phyloP scores from a whole-genome alignment of 2,113 vertebrate genomes.

The Anser brachyrhynchus region DNA sequence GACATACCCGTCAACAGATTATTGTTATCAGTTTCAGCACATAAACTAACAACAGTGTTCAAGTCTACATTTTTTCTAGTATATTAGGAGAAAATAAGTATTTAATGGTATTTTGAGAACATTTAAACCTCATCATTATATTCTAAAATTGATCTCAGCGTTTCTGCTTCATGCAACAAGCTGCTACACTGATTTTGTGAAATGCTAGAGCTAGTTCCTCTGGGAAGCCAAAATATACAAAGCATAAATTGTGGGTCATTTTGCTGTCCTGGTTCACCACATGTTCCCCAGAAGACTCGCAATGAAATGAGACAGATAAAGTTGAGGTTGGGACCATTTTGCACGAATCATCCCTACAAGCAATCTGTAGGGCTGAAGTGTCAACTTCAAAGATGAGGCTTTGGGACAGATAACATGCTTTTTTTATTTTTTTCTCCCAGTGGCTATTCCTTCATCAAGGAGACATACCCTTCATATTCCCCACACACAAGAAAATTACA shows the following conservation, averaged over 20 bases:
- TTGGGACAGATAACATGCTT: not conserved
- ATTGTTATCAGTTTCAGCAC: constrained; percentile 11
- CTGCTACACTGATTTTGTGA: not conserved
- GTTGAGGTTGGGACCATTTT: not conserved
- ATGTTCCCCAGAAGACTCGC: not conserved
- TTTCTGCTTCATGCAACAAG: not conserved
- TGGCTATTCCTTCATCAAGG: not conserved
- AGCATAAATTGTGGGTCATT: not conserved
- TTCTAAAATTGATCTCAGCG: not conserved
- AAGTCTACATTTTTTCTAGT: not conserved
- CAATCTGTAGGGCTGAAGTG: not conserved
- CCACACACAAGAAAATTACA: not conserved
- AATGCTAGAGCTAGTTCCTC: not conserved
- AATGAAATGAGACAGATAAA: not conserved
- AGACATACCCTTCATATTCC: not conserved
- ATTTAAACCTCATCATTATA: not conserved
- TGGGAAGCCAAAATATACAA: not conserved
- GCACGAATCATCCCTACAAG: not conserved
- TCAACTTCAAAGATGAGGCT: not conserved
- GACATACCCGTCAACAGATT: constrained; percentile 29
- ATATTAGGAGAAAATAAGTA: not conserved
- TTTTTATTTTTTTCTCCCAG: not conserved
- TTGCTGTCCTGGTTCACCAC: not conserved
- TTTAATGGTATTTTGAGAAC: constrained; percentile 11
- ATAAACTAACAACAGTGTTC: not conserved